Conservation (phyloP, 2,797 vertebrate species). For the Yasuhikotakia modesta region DNA sequence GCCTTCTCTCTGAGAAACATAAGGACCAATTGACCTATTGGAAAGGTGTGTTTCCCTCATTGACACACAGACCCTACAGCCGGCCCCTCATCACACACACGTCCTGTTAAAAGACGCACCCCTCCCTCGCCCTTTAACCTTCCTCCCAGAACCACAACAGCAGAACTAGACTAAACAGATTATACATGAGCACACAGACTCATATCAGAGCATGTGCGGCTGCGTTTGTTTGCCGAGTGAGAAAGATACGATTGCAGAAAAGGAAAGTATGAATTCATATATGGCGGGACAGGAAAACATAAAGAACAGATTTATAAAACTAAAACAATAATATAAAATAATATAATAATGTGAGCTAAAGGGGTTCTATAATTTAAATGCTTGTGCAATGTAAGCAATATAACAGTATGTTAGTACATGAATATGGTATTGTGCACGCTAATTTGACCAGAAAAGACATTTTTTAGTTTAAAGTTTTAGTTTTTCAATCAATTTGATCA, state of each 20-base stretch:
- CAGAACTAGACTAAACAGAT: slow-evolving; percentile 32
- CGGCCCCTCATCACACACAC: slow-evolving; percentile 68
- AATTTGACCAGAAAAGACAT: no score
- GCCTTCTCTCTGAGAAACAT: background rate
- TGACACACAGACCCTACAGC: slow-evolving; percentile 12
- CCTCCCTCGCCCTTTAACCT: slow-evolving; percentile 51
- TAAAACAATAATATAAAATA: no score
- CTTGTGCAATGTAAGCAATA: no score
- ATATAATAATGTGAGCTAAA: no score
- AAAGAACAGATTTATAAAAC: no score
- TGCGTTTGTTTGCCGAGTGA: slow-evolving; percentile 23
- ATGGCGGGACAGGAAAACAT: background rate
- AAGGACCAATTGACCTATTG: background rate
- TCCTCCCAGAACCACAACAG: background rate
- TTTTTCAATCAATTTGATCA: no score
- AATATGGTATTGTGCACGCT: no score
- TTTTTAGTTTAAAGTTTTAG: background rate
- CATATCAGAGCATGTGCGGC: slow-evolving; percentile 29
- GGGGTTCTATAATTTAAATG: no score
- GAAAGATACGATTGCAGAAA: slow-evolving; percentile 5
- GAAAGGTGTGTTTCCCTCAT: background rate
- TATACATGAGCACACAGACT: slow-evolving; percentile 3
- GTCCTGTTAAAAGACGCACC: slow-evolving; percentile 45
- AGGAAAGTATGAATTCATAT: slow-evolving; percentile 4
- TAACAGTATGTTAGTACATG: no score